Evolutionary conservation across 2,888 invertebrate genomes (phyloP), one percentile per base, ranked within the genome.

Genomic region (Xiphydria camelus): DNA sequence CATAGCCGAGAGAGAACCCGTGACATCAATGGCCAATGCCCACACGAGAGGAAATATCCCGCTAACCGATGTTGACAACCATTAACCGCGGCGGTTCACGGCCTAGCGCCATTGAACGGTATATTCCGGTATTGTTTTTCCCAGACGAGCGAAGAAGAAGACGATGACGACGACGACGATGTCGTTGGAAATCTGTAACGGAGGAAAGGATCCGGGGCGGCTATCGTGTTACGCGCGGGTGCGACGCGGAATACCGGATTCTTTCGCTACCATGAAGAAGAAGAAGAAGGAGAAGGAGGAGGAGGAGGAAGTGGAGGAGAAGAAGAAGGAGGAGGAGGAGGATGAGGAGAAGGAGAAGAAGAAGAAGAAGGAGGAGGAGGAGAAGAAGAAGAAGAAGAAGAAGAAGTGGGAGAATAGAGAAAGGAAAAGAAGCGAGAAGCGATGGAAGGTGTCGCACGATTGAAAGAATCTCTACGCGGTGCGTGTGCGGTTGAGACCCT

Each of bases 61-160:
- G 62, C 69, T 73, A 73, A 73, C 68, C 70, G 65, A 70, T 71
- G 70, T 70, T 73, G 73, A 73, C 73, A 73, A 69, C 64, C 70
- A 69, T 70, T 69, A 66, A 61, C 64, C 63, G 62, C 62, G 60
- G 49, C 38, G 35, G n/a, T 44, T 44, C 45, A 47, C 49, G 51
- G 44, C 25, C 33, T 38, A 38, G 41, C 48, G 31, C 41, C 31
- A 39, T 43, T 33, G 47, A 45, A 25, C 29, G 50, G 25, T 10
- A 19, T 38, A 47, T 43, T 33, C 34, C 38, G 40, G 56, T 59
- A 64, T 64, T 65, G 64, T 64, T 64, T 66, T 61, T 59, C 53
- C 53, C 56, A 56, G 52, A 57, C 53, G 57, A 55, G 23, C 23
- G 10, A 15, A 25, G 22, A 31, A 36, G 38, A 10, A 31, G 10